A percentile compares a stretch with the other conserved stretches of the same genome.
Evolutionary conservation across 1,140 invertebrate species (phyloP).

Genomic region (Solen grandis): DNA sequence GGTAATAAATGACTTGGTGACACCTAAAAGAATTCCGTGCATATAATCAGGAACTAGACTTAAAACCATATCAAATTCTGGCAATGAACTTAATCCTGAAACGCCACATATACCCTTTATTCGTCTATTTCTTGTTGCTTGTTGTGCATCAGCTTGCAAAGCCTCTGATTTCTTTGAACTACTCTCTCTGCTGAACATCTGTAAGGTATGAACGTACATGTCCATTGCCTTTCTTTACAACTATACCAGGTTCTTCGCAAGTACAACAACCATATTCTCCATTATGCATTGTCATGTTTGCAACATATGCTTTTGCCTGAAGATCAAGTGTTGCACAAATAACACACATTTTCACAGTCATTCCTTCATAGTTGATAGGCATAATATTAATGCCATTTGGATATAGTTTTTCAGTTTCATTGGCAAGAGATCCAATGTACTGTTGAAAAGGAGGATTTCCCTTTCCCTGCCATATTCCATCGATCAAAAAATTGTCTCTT

Average conservation of each 20-base stretch:
- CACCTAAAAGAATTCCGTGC: conserved; percentile 22
- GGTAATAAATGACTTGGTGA: conserved; percentile 1
- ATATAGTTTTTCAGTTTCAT: conserved; percentile 18
- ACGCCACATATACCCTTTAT: conserved; percentile 8
- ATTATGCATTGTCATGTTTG: conserved; percentile 3
- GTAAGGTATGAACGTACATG: conserved; percentile 15
- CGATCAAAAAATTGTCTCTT: conserved; percentile 42
- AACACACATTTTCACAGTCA: neutral
- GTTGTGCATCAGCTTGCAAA: neutral
- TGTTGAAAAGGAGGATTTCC: conserved; percentile 42
- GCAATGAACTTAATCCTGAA: neutral
- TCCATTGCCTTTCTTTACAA: conserved; percentile 21
- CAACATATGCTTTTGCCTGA: neutral
- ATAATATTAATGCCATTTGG: neutral
- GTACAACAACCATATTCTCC: conserved; percentile 14
- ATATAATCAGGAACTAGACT: conserved; percentile 17
- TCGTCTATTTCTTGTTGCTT: neutral
- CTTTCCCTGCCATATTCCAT: conserved; percentile 45
- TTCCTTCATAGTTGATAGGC: neutral
- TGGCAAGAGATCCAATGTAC: conserved; percentile 10
- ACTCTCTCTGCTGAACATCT: conserved; percentile 4
- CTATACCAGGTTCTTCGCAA: conserved; percentile 16
- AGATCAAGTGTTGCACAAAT: conserved; percentile 26
- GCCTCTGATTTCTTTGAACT: conserved; percentile 4
- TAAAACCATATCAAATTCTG: neutral